Conservation (phyloP, 2,113 vertebrate species). For the Ictalurus furcatus region DNA sequence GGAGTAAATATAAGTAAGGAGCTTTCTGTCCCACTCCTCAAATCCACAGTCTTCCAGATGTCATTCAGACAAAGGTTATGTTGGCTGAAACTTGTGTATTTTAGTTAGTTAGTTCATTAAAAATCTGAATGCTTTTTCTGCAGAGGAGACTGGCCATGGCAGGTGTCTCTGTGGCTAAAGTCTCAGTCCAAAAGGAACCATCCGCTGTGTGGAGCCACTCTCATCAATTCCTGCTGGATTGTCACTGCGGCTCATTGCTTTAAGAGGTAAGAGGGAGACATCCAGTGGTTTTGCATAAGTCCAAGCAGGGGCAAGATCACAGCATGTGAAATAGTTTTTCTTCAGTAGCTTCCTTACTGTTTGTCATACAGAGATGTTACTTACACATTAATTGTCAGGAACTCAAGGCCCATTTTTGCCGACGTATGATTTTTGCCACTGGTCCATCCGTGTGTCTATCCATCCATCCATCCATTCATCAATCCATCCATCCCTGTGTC, state of each 20-base stretch:
- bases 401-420: too few species aligned
- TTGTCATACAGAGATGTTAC: neutral
- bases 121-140: neutral
- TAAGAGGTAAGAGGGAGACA: conserved; percentile 76
- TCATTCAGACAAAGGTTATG: neutral
- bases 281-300: conserved; percentile 40
- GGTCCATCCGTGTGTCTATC: too few species aligned
- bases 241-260: conserved; percentile 90
- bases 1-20: neutral
- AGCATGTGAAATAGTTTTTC: neutral
- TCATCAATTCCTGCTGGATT: conserved; percentile 84
- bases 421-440: too few species aligned
- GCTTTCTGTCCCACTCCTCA: neutral
- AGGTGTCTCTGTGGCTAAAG: conserved; percentile 80
- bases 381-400: neutral
- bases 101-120: neutral
- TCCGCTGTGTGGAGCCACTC: conserved; percentile 81
- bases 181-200: conserved; percentile 79
- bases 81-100: neutral
- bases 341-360: neutral
- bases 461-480: too few species aligned
- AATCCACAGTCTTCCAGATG: neutral
- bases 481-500: too few species aligned
- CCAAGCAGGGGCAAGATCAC: neutral
- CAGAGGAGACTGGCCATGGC: conserved; percentile 88